Conservation (phyloP, 2,113 vertebrate species). For the Anarhynchus alexandrinus region DNA sequence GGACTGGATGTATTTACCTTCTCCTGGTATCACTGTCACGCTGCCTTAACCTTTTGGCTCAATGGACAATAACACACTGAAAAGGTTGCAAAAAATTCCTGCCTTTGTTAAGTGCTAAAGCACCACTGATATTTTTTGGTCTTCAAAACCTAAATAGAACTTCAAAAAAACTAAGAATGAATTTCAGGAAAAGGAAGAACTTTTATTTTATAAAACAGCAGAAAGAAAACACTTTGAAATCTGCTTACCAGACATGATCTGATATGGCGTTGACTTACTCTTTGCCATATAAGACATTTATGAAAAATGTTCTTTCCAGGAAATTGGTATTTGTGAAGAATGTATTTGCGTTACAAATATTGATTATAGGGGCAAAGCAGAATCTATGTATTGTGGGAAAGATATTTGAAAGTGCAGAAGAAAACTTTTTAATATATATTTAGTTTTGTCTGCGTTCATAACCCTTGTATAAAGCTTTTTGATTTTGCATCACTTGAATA, state of each 20-base stretch:
- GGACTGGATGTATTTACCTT: neutral
- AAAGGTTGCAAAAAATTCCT: neutral
- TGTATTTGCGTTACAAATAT: neutral
- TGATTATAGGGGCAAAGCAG: neutral
- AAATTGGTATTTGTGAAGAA: neutral
- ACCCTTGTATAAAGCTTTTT: neutral
- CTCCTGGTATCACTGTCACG: neutral
- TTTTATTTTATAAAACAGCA: neutral
- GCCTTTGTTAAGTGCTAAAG: neutral
- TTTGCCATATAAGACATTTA: neutral
- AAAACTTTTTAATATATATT: neutral
- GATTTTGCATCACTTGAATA: neutral
- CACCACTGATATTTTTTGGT: neutral
- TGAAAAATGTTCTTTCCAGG: neutral
- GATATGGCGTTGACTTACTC: neutral
- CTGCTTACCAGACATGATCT: neutral
- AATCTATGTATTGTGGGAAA: neutral
- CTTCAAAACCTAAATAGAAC: neutral
- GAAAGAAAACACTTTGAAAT: neutral
- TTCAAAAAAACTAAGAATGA: neutral
- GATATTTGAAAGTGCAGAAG: neutral
- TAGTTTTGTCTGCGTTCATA: neutral
- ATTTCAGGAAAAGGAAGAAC: neutral
- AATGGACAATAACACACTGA: neutral
- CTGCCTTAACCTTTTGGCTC: conserved; percentile 17